Percentiles rank a stretch among this genome's conserved stretches.
phyloP scores from a whole-genome alignment of 2,797 vertebrate species.

The Characodon lateralis region DNA sequence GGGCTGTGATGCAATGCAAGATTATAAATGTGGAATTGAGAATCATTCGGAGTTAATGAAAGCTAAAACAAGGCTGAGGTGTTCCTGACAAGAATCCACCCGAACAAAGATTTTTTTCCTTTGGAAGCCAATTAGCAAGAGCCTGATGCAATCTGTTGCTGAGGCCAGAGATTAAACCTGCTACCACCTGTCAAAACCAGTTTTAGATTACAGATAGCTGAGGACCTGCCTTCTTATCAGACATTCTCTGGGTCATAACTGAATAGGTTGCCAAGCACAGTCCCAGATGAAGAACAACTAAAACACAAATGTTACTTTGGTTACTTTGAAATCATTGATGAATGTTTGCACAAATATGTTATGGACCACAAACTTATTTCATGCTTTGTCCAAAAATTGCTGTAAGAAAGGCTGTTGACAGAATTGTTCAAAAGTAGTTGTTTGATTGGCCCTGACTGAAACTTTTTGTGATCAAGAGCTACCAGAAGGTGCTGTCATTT shows the following conservation, averaged over 20 bases:
- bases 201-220: conserved; percentile 58
- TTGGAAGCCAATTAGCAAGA: conserved; percentile 72
- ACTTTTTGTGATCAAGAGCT: neutral
- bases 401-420: neutral
- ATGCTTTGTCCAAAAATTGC: neutral
- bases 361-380: neutral
- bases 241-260: neutral
- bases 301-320: neutral
- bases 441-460: neutral
- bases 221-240: conserved; percentile 20
- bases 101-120: conserved; percentile 50
- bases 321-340: neutral
- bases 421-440: neutral
- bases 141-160: conserved; percentile 62
- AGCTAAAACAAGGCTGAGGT: conserved; percentile 54
- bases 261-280: neutral
- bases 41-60: conserved; percentile 49
- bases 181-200: conserved; percentile 74
- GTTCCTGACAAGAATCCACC: conserved; percentile 64
- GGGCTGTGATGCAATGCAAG: neutral
- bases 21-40: conserved; percentile 19
- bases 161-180: conserved; percentile 58
- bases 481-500: neutral
- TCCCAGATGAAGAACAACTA: neutral
- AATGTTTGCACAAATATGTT: neutral